Evolutionary conservation across 2,888 invertebrate species (phyloP), one percentile per base, ranked within the genome.

Genomic region (Agapostemon virescens): DNA sequence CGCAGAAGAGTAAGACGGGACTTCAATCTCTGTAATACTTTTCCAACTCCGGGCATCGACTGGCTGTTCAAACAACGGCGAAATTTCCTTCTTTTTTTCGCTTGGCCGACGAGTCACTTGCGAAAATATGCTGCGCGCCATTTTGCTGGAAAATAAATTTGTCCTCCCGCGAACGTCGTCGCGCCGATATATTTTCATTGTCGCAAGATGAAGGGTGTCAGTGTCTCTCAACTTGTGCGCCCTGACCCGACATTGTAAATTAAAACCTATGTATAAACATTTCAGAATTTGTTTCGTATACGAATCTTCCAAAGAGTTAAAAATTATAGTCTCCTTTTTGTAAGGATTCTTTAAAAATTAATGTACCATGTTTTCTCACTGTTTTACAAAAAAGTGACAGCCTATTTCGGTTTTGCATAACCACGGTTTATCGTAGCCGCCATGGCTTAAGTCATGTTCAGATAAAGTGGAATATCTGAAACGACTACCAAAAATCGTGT

Each of bases 1-100:
- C 63, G 68, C 74, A 61, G 66, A 70, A 70, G 77, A 75, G 74
- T 42, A 52, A 52, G 55, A 26, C 55, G 33, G 49, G 52, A 23
- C 72, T 71, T 49, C 74, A 82, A 84, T 82, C 72, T 74, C 61
- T 74, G 40, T 77, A 75, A 83, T 83, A 77, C 72, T 49, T 77
- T 74, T 67, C 69, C 75, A 26, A 69, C 61, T 45, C 6, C 23
- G 68, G 23, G n/a, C 42, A 70, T 69, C 70, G 67, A 45, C 40
- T 55, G 49, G 17, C 33, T 71, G 67, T 13, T 11, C 61, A 63
- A 79, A 63, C 36, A 67, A 49, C 49, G 75, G 40, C 38, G 26
- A 66, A 79, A 40, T 55, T 66, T 70, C 36, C n/a, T 40, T 17
- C 20, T 23, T 69, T 30, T 40, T 15, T 11, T 11, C 15, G 17